Evolutionary conservation across 64 coral and sea anemone genomes (phyloP), one percentile per base, ranked within the genome.

Genomic region (Hydrozoanthus tunicans): DNA sequence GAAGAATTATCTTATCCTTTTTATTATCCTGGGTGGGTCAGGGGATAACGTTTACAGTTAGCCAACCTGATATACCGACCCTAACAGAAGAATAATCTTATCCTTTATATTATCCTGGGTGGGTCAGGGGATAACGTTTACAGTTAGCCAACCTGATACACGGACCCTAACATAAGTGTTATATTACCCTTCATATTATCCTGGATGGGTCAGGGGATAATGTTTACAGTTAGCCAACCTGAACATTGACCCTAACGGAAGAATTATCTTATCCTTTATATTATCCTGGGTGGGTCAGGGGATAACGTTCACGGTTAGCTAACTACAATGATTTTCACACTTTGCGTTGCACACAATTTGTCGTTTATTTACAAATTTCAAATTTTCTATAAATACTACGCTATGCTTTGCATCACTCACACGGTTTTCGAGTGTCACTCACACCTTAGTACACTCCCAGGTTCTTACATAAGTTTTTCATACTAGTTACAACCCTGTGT

Each of bases 301-400:
- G 7, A 64, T 64, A 14, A 9, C 7, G 13, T 9, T 9, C 0
- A 64, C 62, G 62, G 7, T 64, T 14, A 64, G 62, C 13, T 64
- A 64, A 7, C 62, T 64, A 64, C n/a, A 13, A 73, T 24, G n/a
- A 23, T 32, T 7, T n/a, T 73, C 70, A 73, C 70, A 73, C 70
- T 7, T 43, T 26, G 25, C 26, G 5, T 54, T 83, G 67, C 81
- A 66, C 81, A 83, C 62, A 14, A 68, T 79, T 79, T 58, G 77
- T 79, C 57, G 9, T 83, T 83, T 83, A 83, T 83, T 83, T 83
- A 69, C 63, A 67, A 83, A 67, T 52, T 83, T 13, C 27, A 83
- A 83, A 17, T 53, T 10, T 53, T 83, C 63, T 83, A 17, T 83
- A 68, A 82, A 82, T 80, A 82, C 60, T 82, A 82, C 80, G 1